phyloP scores from a whole-genome alignment of 2,888 invertebrate genomes.

The Dryobota labecula region DNA sequence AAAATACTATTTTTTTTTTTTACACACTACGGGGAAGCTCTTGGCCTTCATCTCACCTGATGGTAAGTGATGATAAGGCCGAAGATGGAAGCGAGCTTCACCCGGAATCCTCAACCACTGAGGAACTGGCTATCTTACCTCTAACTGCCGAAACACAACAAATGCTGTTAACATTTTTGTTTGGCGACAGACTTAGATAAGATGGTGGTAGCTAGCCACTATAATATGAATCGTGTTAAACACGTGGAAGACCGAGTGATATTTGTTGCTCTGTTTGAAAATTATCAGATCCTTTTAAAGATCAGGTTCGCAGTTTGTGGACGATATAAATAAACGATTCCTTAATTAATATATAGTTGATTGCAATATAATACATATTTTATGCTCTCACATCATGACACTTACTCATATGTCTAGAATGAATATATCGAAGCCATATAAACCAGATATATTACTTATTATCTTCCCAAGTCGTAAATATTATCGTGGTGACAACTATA shows the following conservation, averaged over 20 bases:
- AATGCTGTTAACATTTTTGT: no score
- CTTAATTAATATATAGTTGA: constrained; percentile 6
- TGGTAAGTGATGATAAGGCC: no score
- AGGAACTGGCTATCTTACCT: no score
- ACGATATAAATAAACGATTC: neutral
- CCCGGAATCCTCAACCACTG: no score
- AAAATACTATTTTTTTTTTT: no score
- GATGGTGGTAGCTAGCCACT: no score
- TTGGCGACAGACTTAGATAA: no score
- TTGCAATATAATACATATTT: constrained; percentile 27
- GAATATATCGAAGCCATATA: constrained; percentile 41
- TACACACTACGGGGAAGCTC: no score
- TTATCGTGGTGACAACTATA: constrained; percentile 47
- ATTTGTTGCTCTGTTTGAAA: neutral
- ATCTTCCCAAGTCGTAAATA: constrained; percentile 53
- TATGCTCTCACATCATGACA: constrained; percentile 17
- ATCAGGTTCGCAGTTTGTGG: neutral
- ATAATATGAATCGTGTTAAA: constrained; percentile 11
- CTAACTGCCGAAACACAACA: no score
- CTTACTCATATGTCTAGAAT: constrained; percentile 24
- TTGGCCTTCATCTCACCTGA: no score
- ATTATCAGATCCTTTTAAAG: neutral
- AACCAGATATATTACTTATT: constrained; percentile 45
- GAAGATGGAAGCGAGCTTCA: no score
- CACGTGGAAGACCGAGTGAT: neutral